Evolutionary conservation across 2,888 invertebrate genomes (phyloP), one percentile per base, ranked within the genome.

Genomic region (Iselma pallidipennis): DNA sequence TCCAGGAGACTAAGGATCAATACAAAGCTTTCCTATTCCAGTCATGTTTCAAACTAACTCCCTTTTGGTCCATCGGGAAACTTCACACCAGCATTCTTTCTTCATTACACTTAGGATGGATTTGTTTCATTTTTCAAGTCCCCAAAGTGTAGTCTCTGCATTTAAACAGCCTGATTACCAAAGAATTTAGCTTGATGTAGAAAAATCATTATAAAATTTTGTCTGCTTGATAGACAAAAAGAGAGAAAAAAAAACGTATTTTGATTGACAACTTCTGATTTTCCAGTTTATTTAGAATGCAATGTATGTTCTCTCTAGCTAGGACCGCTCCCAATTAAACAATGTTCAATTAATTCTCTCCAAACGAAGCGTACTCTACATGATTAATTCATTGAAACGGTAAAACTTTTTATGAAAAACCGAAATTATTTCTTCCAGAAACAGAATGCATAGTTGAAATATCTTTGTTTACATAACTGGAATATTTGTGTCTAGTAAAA

Each of bases 11-110:
- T 25, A 48, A 28, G 53, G 63, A 63, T 63, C 63, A 58, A 63
- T 63, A 63, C 23, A 56, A 53, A 37, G 45, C 45, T 29, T 52
- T 58, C 51, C 49, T 56, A 63, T 63, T 63, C 63, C 56, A 42
- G 56, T 53, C 63, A 63, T 59, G 63, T 63, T 56, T 55, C 21
- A 49, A 48, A 53, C 61, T 53, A 45, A 52, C 48, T 61, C 57
- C 56, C 61, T 48, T 50, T 53, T 52, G 60, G 48, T 61, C 56
- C 53, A 45, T 33, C 33, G 57, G 61, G 57, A 60, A 49, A 63
- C 62, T 55, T 52, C 51, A 21, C 62, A 37, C 49, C 48, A 42
- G 49, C 55, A 55, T 59, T 59, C 57, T 63, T 59, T 57, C 53
- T 61, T 57, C 59, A 63, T 63, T 57, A 59, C 23, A 53, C 31